phyloP scores from a whole-genome alignment of 2,113 vertebrate species.

The Eclectus roratus region DNA sequence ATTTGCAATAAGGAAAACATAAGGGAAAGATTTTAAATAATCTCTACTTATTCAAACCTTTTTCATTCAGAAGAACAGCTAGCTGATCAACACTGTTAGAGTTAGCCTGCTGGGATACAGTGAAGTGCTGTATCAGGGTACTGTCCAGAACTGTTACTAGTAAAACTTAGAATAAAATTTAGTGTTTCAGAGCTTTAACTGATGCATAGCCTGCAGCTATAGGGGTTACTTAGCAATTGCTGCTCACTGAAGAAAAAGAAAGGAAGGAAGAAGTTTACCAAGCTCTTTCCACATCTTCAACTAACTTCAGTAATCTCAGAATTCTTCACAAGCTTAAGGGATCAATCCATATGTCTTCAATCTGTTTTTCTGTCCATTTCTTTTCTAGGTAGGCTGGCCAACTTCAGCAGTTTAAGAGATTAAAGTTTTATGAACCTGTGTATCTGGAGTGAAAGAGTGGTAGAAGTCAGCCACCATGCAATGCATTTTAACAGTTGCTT shows the following conservation, averaged over 20 bases:
- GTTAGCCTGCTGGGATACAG: not conserved
- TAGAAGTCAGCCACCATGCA: not conserved
- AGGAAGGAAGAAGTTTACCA: not conserved
- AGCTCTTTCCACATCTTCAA: not conserved
- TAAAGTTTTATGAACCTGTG: not conserved
- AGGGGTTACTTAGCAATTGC: not conserved
- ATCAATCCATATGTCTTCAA: rapidly evolving
- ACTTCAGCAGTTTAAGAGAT: not conserved
- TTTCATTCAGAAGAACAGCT: not conserved
- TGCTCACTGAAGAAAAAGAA: not conserved
- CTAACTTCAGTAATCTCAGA: not conserved
- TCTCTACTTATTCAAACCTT: not conserved
- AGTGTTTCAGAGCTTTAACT: not conserved
- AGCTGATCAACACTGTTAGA: not conserved
- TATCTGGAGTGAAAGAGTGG: not conserved
- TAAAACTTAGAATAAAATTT: not conserved
- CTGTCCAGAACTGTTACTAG: not conserved
- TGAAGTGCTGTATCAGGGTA: not conserved
- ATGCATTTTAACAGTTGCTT: not conserved
- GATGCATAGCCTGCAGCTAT: not conserved
- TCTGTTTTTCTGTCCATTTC: not conserved
- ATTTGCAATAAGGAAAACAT: not conserved
- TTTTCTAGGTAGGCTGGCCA: not conserved
- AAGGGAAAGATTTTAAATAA: not conserved
- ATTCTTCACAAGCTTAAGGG: not conserved